Evolutionary conservation across 2,888 invertebrate species (phyloP), one percentile per base, ranked within the genome.

Genomic region (Neoitamus cyanurus): DNA sequence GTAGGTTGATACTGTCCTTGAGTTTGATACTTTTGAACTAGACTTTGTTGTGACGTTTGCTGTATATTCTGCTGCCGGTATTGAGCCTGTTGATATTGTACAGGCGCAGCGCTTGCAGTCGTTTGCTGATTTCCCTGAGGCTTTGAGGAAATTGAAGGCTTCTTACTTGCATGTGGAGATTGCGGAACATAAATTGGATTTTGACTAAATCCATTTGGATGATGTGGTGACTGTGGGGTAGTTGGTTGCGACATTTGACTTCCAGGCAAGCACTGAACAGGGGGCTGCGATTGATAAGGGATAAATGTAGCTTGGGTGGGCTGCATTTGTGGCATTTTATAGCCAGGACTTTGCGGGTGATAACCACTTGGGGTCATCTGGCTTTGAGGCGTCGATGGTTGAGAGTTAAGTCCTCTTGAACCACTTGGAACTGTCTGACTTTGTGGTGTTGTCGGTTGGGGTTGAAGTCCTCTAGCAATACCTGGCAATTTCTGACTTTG

Each of bases 181-280:
- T 58, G 58, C 7, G 78, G 83, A n/a, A 83, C 72, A 48, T 85
- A 85, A 15, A 75, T 68, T 3, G 85, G 85, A 37, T 85, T 85
- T 36, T 83, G 83, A 13, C 58, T 73, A 13, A 78, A 11, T 11
- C 58, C 58, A 15, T 42, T 83, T 13, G 36, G 28, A 11, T 20
- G 25, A 9, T 83, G 72, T 11, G 80, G 31, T 3, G 85, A 83
- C 13, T 78, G 83, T 20, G 83, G 77, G 1, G 80, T 80, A 58
- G 25, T 42, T 69, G 70, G 30, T 11, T 82, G 34, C 7, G 31
- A 42, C 15, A 48, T 70, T 42, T 37, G 37, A 3, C 36, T 83
- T 25, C 58, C n/a, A 13, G 70, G 31, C 9, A 13, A 31, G 15
- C 31, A 70, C 0, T 20, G 70, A 31, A 34, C 31, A 9, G 70